Base-by-base conservation (phyloP, 2,888 invertebrate species). In the Gastrophysa polygoni region DNA sequence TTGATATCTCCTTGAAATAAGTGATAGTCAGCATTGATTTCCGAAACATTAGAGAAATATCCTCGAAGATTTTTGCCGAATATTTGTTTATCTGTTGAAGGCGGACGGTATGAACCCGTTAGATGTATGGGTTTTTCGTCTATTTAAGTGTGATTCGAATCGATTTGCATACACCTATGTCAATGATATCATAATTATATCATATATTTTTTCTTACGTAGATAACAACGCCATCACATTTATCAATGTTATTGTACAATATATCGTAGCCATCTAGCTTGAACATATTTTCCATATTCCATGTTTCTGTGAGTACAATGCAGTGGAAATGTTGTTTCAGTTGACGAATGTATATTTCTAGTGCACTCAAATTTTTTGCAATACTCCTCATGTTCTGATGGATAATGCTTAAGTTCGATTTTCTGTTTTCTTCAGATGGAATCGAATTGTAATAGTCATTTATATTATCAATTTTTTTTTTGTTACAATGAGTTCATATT, bases 51-150 rank as follows among this genome's bases (percentile, higher is more conserved):
- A 14, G 49, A 49, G 28, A 49, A 28, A 28, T 49, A 18, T 14
- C n/a, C 28, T 4, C 49, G 28, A 49, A 49, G 49, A 1, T 49
- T 49, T 24, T 49, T 20, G 28, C 24, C 28, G 16, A 28, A 49
- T 49, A 28, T 24, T 24, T 48, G 20, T 20, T 48, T 21, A 48
- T 48, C 21, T 49, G 49, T 49, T 49, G 49, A 49, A 0, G 49
- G 49, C 1, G 49, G 28, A n/a, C 28, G 49, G 14, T 49, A 47
- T 47, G 20, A 21, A 47, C 47, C 21, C 6, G 28, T 49, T 49
- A 49, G 24, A 28, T 24, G 49, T 49, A 49, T 48, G 20, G 0
- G n/a, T 28, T 49, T 49, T 24, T 49, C 14, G 28, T 28, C 49
- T 24, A 49, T 49, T 49, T 49, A 14, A 49, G 28, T 28, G 21